phyloP scores from a whole-genome alignment of 2,797 vertebrate genomes.

The Macroramphosus scolopax region DNA sequence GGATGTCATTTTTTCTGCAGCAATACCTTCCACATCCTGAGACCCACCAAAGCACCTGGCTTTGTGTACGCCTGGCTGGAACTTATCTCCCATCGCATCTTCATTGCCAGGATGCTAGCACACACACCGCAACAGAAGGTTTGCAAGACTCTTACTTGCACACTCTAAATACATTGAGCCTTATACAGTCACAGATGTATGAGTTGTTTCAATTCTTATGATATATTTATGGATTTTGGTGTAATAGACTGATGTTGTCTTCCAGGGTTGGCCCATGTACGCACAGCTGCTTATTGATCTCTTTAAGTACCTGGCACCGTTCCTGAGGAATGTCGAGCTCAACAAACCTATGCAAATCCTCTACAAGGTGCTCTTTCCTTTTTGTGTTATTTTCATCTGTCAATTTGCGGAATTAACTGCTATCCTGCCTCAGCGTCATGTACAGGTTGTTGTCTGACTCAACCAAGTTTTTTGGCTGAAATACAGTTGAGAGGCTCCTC shows the following conservation, averaged over 20 bases:
- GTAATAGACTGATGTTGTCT: conserved; percentile 1
- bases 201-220: no score
- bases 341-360: conserved; percentile 99
- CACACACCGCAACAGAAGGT: conserved; percentile 99
- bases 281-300: conserved; percentile 97
- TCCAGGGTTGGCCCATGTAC: conserved; percentile 98
- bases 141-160: conserved; percentile 14
- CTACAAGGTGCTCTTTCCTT: conserved; percentile 86
- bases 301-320: conserved; percentile 98
- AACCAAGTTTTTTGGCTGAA: not conserved
- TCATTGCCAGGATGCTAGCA: conserved; percentile 98
- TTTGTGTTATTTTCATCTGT: not conserved
- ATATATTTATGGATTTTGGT: not conserved
- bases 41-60: conserved; percentile 98
- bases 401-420: no score
- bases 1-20: conserved; percentile 60
- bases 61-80: conserved; percentile 99
- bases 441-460: not conserved
- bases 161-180: not conserved
- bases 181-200: not conserved
- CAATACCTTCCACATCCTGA: conserved; percentile 99
- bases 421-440: no score
- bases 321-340: conserved; percentile 98
- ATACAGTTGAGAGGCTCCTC: not conserved
- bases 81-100: conserved; percentile 98